Evolutionary conservation across 64 coral and sea anemone species (phyloP), one percentile per base, ranked within the genome.

Genomic region (Hydrozoanthus tunicans): DNA sequence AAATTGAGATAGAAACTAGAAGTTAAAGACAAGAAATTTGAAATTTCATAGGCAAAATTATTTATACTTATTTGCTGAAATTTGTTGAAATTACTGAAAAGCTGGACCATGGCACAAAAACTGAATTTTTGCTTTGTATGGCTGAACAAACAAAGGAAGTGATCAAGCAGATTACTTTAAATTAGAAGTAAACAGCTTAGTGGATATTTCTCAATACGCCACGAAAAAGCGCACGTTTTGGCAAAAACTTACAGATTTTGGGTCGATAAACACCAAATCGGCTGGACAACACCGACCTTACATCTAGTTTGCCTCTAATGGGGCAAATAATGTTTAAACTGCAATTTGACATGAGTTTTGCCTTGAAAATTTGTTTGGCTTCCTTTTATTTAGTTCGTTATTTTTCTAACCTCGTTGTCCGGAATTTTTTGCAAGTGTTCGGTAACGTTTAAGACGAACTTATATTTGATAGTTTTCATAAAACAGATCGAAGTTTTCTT

Each of bases 61-160:
- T 74, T 74, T 0, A 26, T 24, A 71, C 15, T 70, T 6, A 9
- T 4, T 2, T 20, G 12, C 5, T 17, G 14, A 79, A 25, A 57
- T 26, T 81, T 9, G 23, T 7, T 12, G 13, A 62, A 6, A 13
- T 81, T 60, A 11, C 17, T 60, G n/a, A 79, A 79, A 51, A 4
- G n/a, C 56, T 59, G 15, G 51, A 15, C 17, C 26, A 12, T 79
- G 32, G 32, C 54, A 79, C 51, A 15, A 57, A 17, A 9, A 17
- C n/a, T 51, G 12, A 82, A 6, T 26, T 65, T 62, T 6, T 64
- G 11, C 10, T 82, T 83, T 68, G 62, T 83, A 14, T 64, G 27
- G 27, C 81, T 83, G 81, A 83, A 67, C 14, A 83, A 83, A 83
- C 20, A 65, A n/a, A 83, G 81, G 81, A 83, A 83, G 67, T 64